Conservation (phyloP, 2,113 vertebrate genomes). For the Hippocampus zosterae region DNA sequence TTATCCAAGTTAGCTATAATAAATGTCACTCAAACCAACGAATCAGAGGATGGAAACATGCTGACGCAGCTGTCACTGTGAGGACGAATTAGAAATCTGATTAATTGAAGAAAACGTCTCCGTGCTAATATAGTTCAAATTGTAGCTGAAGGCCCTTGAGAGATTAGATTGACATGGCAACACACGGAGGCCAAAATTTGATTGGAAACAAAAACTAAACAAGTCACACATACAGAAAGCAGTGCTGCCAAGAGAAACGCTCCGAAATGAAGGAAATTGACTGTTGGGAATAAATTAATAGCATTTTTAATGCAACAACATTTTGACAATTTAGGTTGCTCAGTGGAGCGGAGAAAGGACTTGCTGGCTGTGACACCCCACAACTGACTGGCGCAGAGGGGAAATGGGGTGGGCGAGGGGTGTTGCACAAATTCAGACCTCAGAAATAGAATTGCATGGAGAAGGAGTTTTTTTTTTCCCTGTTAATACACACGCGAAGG, state of each 20-base stretch:
- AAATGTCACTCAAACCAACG: background rate
- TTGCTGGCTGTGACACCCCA: background rate
- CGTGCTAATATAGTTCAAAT: background rate
- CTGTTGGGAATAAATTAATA: too few species aligned
- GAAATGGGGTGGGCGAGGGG: too few species aligned
- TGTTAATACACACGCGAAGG: slow-evolving; percentile 37
- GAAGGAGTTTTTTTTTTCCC: slow-evolving; percentile 50
- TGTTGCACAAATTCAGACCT: slow-evolving; percentile 13
- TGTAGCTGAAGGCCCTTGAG: too few species aligned
- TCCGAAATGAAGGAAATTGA: background rate
- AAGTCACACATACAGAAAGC: too few species aligned
- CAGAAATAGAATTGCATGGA: slow-evolving; percentile 31
- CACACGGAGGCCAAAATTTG: background rate
- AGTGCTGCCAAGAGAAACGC: background rate
- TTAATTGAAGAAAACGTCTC: background rate
- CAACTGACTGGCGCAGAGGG: too few species aligned
- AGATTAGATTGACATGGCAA: background rate
- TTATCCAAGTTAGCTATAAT: background rate
- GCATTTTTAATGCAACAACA: too few species aligned
- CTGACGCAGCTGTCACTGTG: too few species aligned
- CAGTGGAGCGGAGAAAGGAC: background rate
- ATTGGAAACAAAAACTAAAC: background rate
- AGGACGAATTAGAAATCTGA: background rate
- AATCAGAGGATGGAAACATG: background rate
- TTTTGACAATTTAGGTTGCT: background rate